Percentiles rank a stretch among this genome's conserved stretches.
phyloP scores from a whole-genome alignment of 2,797 vertebrate species.

The Manis pentadactyla region DNA sequence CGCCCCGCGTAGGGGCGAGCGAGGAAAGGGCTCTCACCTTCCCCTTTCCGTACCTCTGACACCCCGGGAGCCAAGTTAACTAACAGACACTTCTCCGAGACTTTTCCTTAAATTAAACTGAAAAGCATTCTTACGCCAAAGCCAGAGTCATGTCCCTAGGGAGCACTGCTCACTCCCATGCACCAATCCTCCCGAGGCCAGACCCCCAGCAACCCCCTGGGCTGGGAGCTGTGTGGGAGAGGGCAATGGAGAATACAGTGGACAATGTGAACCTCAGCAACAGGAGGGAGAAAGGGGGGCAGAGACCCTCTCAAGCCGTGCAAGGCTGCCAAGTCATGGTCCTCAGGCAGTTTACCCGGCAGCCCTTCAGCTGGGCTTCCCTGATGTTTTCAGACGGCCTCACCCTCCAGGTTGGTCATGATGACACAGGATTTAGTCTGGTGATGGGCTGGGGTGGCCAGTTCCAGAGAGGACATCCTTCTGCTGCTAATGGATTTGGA shows the following conservation, averaged over 20 bases:
- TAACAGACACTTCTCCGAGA: background rate
- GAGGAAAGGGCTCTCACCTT: background rate
- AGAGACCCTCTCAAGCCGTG: background rate
- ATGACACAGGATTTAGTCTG: background rate
- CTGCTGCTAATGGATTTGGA: background rate
- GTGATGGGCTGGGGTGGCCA: accelerated
- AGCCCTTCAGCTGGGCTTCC: background rate
- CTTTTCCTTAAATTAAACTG: background rate
- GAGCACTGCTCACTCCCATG: background rate
- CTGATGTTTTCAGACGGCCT: background rate
- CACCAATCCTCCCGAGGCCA: background rate
- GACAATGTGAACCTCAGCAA: background rate
- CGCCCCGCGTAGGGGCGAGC: accelerated
- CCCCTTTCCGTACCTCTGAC: background rate
- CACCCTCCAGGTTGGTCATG: background rate
- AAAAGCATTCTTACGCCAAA: background rate
- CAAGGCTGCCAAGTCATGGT: accelerated
- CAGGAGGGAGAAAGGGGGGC: background rate
- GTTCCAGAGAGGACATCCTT: background rate
- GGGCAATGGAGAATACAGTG: accelerated
- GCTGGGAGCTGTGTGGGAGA: too few species aligned
- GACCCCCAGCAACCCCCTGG: background rate
- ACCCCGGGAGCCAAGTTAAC: background rate
- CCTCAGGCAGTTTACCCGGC: background rate
- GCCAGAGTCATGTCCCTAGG: background rate